Evolutionary conservation across 2,888 invertebrate genomes (phyloP).

Genomic region (Plebejus anna): DNA sequence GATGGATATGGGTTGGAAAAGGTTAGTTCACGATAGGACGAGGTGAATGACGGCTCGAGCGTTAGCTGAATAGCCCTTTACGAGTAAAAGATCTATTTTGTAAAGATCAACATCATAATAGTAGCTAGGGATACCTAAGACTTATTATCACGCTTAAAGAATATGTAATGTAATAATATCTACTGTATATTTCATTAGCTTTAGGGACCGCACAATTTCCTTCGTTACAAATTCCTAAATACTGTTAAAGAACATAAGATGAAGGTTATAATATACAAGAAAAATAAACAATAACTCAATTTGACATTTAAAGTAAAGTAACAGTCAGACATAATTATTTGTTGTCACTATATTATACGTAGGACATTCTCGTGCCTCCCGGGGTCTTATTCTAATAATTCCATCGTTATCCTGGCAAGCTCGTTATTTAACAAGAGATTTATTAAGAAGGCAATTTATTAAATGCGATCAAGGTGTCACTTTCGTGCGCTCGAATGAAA

Average conservation of each 20-base stretch:
- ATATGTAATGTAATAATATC: too few relatives aligned
- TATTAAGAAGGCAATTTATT: slow-evolving; percentile 14
- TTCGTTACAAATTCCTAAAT: too few relatives aligned
- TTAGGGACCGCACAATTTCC: too few relatives aligned
- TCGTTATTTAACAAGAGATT: slow-evolving; percentile 11
- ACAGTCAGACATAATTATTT: not conserved
- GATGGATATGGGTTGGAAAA: slow-evolving; percentile 13
- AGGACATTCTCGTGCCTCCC: not conserved
- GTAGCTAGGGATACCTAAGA: not conserved
- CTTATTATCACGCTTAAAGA: too few relatives aligned
- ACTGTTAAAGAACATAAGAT: too few relatives aligned
- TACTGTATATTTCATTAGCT: too few relatives aligned
- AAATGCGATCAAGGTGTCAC: slow-evolving; percentile 12
- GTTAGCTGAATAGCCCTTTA: not conserved
- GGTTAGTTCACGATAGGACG: not conserved
- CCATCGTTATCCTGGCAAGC: not conserved
- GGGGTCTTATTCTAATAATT: slow-evolving; percentile 6
- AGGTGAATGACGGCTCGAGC: not conserved
- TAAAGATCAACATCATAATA: not conserved
- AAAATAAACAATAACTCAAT: too few relatives aligned
- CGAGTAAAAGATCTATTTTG: not conserved
- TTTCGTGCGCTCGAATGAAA: slow-evolving; percentile 7
- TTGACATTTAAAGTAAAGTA: too few relatives aligned
- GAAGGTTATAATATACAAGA: too few relatives aligned
- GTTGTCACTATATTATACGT: not conserved